Conservation (phyloP, 2,113 vertebrate genomes). For the Mormyrus lacerda region DNA sequence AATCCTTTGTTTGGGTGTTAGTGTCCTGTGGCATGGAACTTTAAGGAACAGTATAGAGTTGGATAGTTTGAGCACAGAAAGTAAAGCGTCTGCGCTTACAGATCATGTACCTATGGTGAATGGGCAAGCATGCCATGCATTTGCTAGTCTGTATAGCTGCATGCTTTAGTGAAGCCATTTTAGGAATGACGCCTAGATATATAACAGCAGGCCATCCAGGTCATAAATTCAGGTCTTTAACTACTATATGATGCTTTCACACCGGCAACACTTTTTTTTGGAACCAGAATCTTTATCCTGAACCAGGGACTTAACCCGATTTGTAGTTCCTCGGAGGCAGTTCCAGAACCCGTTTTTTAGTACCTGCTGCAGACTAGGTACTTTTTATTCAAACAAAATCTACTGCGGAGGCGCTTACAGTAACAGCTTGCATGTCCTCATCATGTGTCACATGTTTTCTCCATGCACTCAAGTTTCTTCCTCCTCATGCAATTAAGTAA, state of each 20-base stretch:
- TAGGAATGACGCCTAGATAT: no score
- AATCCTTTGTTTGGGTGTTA: background rate
- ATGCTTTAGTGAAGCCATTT: background rate
- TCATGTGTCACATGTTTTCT: background rate
- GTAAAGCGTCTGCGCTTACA: background rate
- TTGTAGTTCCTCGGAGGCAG: no score
- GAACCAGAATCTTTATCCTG: no score
- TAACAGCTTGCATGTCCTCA: background rate
- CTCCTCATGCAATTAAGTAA: background rate
- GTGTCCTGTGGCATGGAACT: no score
- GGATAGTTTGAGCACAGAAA: background rate
- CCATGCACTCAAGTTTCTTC: background rate
- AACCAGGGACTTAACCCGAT: no score
- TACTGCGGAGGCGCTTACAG: no score
- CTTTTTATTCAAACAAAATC: no score
- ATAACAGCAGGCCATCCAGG: background rate
- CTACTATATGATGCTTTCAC: no score
- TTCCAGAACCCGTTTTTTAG: no score
- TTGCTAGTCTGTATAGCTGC: background rate
- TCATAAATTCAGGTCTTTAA: background rate
- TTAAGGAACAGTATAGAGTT: no score
- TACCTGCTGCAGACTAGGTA: no score
- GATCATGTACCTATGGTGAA: background rate
- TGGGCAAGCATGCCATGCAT: background rate
- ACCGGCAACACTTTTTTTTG: no score